Evolutionary conservation across 2,888 invertebrate species (phyloP).

Genomic region (Heteropelma amictum): DNA sequence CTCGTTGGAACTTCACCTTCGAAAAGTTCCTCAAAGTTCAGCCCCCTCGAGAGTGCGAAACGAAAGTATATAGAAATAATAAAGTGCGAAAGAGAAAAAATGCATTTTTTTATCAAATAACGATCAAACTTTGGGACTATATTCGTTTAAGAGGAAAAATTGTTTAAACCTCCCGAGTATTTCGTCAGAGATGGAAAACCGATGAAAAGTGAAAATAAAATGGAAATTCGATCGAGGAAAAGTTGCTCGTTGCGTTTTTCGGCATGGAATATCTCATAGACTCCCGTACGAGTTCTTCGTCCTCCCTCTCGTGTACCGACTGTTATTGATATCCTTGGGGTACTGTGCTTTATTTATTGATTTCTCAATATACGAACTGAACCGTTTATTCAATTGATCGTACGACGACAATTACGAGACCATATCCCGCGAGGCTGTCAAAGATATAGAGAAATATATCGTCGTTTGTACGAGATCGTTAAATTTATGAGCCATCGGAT

Average conservation of each 20-base stretch:
- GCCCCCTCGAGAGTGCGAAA: too few species aligned
- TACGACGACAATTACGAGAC: constrained; percentile 47
- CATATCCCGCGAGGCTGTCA: constrained; percentile 11
- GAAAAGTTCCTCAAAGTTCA: too few species aligned
- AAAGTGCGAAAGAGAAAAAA: too few species aligned
- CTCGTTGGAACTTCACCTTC: too few species aligned
- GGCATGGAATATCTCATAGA: neutral
- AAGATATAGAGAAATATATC: neutral
- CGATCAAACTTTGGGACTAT: too few species aligned
- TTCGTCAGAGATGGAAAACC: too few species aligned
- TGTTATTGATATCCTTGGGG: constrained; percentile 6
- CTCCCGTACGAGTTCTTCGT: too few species aligned
- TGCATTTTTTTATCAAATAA: too few species aligned
- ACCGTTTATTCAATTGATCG: constrained; percentile 24
- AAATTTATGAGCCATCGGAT: constrained; percentile 39
- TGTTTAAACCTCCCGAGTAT: too few species aligned
- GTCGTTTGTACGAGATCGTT: constrained; percentile 21
- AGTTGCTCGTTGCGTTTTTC: neutral
- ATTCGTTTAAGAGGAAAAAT: too few species aligned
- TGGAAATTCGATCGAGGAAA: neutral
- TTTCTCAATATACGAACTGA: constrained; percentile 11
- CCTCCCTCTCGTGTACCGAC: neutral
- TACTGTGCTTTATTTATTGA: constrained; percentile 38
- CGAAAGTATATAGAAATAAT: too few species aligned
- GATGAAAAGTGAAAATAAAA: too few species aligned